Evolutionary conservation across 2,797 vertebrate species (phyloP).

Genomic region (Trichosurus vulpecula): DNA sequence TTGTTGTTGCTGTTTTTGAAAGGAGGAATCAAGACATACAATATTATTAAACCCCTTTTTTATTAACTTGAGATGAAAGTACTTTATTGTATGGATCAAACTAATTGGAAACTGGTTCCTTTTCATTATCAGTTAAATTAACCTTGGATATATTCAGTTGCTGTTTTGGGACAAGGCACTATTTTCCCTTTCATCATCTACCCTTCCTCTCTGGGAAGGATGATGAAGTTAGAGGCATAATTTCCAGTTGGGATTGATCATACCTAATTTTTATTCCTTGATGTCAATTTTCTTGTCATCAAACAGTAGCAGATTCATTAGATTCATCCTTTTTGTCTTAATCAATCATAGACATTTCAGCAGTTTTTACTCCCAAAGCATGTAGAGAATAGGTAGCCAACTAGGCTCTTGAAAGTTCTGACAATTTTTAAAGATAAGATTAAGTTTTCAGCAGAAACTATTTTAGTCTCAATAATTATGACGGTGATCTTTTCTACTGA

Average conservation of each 20-base stretch:
- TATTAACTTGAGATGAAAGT: slow-evolving; percentile 68
- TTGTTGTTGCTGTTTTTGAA: slow-evolving; percentile 33
- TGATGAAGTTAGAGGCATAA: slow-evolving; percentile 27
- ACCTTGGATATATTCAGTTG: slow-evolving; percentile 13
- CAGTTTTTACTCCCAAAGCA: slow-evolving; percentile 16
- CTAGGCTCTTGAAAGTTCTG: neutral
- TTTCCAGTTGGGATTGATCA: neutral
- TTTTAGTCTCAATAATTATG: neutral
- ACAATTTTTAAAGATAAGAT: slow-evolving; percentile 16
- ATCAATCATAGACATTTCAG: slow-evolving; percentile 14
- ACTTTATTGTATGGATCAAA: slow-evolving; percentile 35
- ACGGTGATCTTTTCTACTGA: neutral
- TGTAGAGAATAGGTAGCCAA: neutral
- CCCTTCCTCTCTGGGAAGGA: neutral
- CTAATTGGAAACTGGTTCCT: slow-evolving; percentile 51
- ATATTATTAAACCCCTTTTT: slow-evolving; percentile 53
- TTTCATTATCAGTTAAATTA: slow-evolving; percentile 32
- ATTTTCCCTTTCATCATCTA: slow-evolving; percentile 44
- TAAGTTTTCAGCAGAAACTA: neutral
- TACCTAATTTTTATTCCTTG: slow-evolving; percentile 39
- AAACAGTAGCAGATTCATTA: slow-evolving; percentile 13
- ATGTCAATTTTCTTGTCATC: slow-evolving; percentile 4
- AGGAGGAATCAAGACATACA: slow-evolving; percentile 23
- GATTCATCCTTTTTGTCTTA: neutral
- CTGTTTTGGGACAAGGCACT: slow-evolving; percentile 51